Base-by-base conservation (phyloP, 2,113 vertebrate species). In the Nerophis lumbriciformis region DNA sequence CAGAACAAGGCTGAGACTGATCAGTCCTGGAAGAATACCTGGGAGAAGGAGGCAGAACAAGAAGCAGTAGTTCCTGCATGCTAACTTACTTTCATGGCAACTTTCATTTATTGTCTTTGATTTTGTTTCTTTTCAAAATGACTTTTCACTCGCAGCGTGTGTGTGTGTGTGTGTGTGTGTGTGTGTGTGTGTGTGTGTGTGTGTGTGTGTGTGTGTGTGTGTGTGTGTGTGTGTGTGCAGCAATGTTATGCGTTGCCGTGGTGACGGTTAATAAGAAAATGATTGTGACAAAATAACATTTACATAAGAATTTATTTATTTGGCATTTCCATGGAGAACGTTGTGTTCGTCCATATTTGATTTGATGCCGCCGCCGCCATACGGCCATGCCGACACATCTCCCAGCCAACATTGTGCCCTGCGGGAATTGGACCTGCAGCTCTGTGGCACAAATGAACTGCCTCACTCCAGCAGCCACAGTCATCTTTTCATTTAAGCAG, bases 231-330 rank as follows among this genome's bases (percentile, higher is more conserved):
- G 51, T 38, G 37, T 47, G 42, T 56, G 59, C 51, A 44, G 19
- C 57, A 52, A 48, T 53, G 42, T 59, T 2, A 53, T 49, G 57
- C 37, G 44, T 79, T 73, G 78, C 78, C 51, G 63, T 59, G 15
- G 72, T 73, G 81, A 82, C 38, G 66, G 75, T 1, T 19, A 85
- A 85, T 83, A 73, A 77, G 83, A 83, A 82, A 85, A 83, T 83
- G 84, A 86, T 86, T 82, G 77, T 82, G 79, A 82, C 81, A 79
- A 82, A 83, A 82, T 56, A 67, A 83, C 73, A 61, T 83, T 83
- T 86, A 75, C 79, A 81, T 83, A 70, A 79, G 73, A 80, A 73
- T 81, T 83, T 84, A 80, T 85, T 82, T 78, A 72, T 38, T 66
- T 12, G 0, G 38, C 5, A 57, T 72, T 77, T 57, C 81, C 79